Percentiles rank a stretch among this genome's conserved stretches.
Conservation (phyloP, 2,888 invertebrate species). For the Tetrapedia diversipes region DNA sequence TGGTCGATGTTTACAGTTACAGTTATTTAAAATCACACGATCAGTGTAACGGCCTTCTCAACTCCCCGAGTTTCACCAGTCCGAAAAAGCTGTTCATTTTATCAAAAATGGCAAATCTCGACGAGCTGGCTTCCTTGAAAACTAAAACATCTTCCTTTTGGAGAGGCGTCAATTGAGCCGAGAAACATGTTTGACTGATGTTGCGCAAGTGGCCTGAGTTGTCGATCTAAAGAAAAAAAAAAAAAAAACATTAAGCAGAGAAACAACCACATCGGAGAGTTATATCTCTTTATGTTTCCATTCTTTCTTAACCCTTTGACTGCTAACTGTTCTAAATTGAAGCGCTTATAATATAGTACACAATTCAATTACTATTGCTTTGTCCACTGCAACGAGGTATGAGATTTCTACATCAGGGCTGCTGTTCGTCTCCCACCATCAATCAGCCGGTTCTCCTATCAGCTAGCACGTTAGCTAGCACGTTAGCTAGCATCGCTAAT, state of each 20-base stretch:
- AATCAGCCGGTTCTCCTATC: too few relatives aligned
- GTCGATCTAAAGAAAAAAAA: slow-evolving; percentile 76
- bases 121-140: slow-evolving; percentile 88
- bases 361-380: too few relatives aligned
- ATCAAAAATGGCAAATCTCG: slow-evolving; percentile 88
- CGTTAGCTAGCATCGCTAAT: too few relatives aligned
- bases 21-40: not conserved
- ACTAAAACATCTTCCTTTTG: slow-evolving; percentile 86
- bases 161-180: slow-evolving; percentile 74
- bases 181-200: slow-evolving; percentile 79
- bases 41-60: slow-evolving; percentile 64
- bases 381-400: too few relatives aligned
- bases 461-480: too few relatives aligned
- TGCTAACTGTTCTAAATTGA: too few relatives aligned
- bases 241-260: slow-evolving; percentile 28
- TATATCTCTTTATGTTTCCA: too few relatives aligned
- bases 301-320: too few relatives aligned
- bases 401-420: too few relatives aligned
- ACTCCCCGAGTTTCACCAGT: slow-evolving; percentile 88
- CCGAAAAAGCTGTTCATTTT: slow-evolving; percentile 93
- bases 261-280: too few relatives aligned
- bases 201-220: slow-evolving; percentile 48
- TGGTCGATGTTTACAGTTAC: not conserved
- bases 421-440: too few relatives aligned
- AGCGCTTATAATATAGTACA: too few relatives aligned